Evolutionary conservation across 1,140 invertebrate species (phyloP).

Genomic region (Leptinotarsa texana): DNA sequence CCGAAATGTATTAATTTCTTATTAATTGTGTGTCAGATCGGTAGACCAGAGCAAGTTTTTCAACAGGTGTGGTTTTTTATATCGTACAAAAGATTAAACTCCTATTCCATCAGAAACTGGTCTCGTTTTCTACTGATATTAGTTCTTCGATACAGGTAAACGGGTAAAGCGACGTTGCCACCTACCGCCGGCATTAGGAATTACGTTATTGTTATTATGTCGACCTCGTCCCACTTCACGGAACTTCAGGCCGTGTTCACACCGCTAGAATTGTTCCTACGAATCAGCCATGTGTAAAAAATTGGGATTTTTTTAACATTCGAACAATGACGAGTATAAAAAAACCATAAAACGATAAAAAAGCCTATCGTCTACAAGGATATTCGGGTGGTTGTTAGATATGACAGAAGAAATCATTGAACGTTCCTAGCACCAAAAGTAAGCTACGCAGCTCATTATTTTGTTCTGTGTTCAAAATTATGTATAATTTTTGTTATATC

Average conservation of each 20-base stretch:
- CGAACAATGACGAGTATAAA: no score
- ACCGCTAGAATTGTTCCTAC: slow-evolving; percentile 21
- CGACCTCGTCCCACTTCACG: slow-evolving; percentile 28
- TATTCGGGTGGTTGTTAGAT: no score
- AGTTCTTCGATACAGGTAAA: neutral
- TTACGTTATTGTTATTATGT: slow-evolving; percentile 23
- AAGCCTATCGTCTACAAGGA: no score
- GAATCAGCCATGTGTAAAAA: slow-evolving; percentile 15
- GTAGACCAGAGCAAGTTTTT: neutral
- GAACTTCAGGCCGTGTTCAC: slow-evolving; percentile 14
- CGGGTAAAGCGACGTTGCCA: neutral
- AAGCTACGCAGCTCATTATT: no score
- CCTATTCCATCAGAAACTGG: neutral
- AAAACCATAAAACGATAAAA: no score
- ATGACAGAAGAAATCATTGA: no score
- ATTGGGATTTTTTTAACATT: slow-evolving; percentile 10
- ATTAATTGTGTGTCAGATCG: no score
- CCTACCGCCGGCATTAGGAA: neutral
- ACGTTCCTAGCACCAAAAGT: no score
- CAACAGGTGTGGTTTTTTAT: slow-evolving; percentile 5
- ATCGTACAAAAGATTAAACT: neutral
- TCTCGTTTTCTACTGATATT: neutral
- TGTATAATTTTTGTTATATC: no score
- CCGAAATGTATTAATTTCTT: no score
- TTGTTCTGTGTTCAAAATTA: no score